Conservation (phyloP, 2,113 vertebrate species). For the Vombatus ursinus region DNA sequence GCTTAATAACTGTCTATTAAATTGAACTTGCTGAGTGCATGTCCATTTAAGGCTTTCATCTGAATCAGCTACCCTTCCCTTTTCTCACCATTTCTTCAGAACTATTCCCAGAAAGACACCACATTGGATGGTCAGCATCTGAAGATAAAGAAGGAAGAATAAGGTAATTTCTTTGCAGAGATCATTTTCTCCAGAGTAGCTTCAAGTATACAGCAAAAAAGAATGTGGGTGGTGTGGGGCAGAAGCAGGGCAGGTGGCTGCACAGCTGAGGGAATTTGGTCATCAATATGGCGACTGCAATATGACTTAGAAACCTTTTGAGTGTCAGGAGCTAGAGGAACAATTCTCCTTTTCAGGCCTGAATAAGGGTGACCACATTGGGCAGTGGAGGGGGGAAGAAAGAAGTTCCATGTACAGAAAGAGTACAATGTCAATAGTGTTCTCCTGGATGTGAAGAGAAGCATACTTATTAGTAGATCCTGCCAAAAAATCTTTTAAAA, state of each 20-base stretch:
- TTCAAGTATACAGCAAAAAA: not conserved
- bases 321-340: not conserved
- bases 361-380: not conserved
- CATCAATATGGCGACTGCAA: not conserved
- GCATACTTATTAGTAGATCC: not conserved
- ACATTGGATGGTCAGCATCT: not conserved
- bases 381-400: not conserved
- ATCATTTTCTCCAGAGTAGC: not conserved
- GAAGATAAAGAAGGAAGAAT: not conserved
- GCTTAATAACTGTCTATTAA: not conserved
- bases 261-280: not conserved
- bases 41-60: not conserved
- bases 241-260: not conserved
- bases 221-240: not conserved
- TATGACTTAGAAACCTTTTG: not conserved
- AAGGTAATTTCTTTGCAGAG: not conserved
- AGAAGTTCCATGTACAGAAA: not conserved
- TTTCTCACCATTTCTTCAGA: not conserved
- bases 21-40: not conserved
- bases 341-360: not conserved
- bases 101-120: not conserved
- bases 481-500: not conserved
- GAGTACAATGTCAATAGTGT: not conserved
- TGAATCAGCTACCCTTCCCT: not conserved
- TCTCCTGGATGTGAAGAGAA: not conserved